phyloP scores from a whole-genome alignment of 1,140 invertebrate species.

The Coptotermes formosanus region DNA sequence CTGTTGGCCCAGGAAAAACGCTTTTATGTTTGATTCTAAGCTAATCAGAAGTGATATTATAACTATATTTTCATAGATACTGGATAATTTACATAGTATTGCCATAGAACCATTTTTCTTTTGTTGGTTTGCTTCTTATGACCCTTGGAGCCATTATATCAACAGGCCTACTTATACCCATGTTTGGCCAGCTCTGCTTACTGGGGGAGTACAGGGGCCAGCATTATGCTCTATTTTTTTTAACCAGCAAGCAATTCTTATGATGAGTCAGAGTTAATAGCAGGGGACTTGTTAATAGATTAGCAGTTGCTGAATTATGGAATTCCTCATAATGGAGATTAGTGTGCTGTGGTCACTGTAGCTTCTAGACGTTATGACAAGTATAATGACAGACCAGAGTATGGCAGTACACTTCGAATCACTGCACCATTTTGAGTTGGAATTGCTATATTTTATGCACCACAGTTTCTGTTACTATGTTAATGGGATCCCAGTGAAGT shows the following conservation, averaged over 20 bases:
- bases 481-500: too few species aligned
- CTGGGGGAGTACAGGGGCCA: neutral
- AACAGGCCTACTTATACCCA: neutral
- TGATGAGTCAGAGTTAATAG: neutral
- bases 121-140: neutral
- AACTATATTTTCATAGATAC: neutral
- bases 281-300: neutral
- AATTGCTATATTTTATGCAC: too few species aligned
- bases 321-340: neutral
- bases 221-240: neutral
- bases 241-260: slow-evolving; percentile 19
- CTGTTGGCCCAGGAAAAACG: neutral
- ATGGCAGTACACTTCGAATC: too few species aligned
- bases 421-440: too few species aligned
- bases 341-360: neutral
- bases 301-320: neutral
- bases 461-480: too few species aligned
- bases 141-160: neutral
- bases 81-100: neutral
- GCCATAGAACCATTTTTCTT: neutral
- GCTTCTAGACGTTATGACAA: neutral
- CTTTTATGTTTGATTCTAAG: neutral
- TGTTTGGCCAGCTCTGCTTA: neutral
- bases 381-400: too few species aligned
- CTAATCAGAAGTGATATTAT: neutral